Evolutionary conservation across 2,797 vertebrate species (phyloP).

Genomic region (Gambusia yucatana): DNA sequence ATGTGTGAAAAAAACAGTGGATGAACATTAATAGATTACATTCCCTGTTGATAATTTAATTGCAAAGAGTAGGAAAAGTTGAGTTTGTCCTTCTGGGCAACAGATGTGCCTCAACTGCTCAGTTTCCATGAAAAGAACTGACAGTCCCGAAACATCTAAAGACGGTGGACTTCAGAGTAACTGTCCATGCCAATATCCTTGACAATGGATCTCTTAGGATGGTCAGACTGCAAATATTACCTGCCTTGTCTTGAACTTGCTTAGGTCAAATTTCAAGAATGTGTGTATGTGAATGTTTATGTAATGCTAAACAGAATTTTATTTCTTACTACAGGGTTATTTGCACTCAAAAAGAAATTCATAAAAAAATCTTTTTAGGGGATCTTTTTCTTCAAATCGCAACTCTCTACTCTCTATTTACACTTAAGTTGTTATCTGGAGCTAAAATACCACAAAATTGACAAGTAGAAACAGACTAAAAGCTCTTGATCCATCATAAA

Average conservation of each 20-base stretch:
- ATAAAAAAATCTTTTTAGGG: background rate
- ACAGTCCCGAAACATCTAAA: constrained; percentile 68
- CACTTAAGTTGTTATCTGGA: background rate
- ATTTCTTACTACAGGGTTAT: background rate
- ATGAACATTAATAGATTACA: background rate
- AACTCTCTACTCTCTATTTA: background rate
- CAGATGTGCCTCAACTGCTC: constrained; percentile 67
- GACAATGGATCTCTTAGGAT: constrained; percentile 69
- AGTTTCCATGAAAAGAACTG: constrained; percentile 54
- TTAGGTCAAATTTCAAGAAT: constrained; percentile 43
- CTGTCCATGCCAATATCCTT: constrained; percentile 73
- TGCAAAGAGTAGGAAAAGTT: constrained; percentile 15
- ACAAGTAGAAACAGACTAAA: constrained; percentile 9
- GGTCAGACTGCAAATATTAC: constrained; percentile 70
- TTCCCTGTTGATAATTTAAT: background rate
- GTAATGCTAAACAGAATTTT: constrained; percentile 23
- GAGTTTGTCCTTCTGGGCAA: constrained; percentile 35
- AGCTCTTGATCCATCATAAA: constrained; percentile 61
- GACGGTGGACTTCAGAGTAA: constrained; percentile 67
- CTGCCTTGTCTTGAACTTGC: constrained; percentile 64
- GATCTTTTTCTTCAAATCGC: background rate
- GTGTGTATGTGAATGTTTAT: constrained; percentile 9
- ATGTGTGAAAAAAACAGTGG: background rate
- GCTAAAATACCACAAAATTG: background rate
- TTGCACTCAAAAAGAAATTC: background rate